Base-by-base conservation (phyloP, 2,113 vertebrate species). In the Electrona antarctica region DNA sequence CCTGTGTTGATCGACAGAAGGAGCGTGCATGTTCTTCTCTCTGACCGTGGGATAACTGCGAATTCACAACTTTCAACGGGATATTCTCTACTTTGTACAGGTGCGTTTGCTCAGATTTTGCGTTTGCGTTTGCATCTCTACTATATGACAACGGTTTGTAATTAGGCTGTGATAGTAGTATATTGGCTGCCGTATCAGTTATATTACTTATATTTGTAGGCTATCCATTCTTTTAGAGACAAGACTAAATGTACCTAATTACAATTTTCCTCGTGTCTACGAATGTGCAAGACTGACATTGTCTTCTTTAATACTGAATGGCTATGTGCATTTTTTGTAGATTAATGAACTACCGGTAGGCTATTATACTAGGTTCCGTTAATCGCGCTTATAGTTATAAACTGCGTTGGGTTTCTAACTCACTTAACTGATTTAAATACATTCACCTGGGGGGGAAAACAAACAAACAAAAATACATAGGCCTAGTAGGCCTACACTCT, bases 1-100 rank as follows among this genome's bases (percentile, higher is more conserved):
- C 48, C 79, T 64, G 59, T 78, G 12, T 21, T 65, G 69, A 81
- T 65, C 78, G 33, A 15, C 73, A 4, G 7, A 41, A 41, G 33
- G 33, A 68, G 60, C 47, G 64, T 3, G 68, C n/a, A n/a, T 6
- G 62, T 69, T 57, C 67, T 29, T 50, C 46, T 10, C 66, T 65
- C 56, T 51, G 0, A 33, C 62, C 48, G 33, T 54, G 71, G 80
- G 48, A 63, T 57, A 66, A 7, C 48, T 21, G 9, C 72, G 50
- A 13, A 52, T 59, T 54, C 6, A 8, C 0, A 47, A 15, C 0
- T 13, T 49, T 62, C 28, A 1, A 6, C 64, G 49, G 84, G 84
- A 86, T 61, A 74, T 60, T 77, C 47, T 21, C 29, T 7, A 29
- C 0, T 2, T 6, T 67, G 28, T 14, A 33, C 71, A 74, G 79